A percentile compares a stretch with the other conserved stretches of the same genome.
Evolutionary conservation across 2,888 invertebrate species (phyloP).

Genomic region (Eilema caniola): DNA sequence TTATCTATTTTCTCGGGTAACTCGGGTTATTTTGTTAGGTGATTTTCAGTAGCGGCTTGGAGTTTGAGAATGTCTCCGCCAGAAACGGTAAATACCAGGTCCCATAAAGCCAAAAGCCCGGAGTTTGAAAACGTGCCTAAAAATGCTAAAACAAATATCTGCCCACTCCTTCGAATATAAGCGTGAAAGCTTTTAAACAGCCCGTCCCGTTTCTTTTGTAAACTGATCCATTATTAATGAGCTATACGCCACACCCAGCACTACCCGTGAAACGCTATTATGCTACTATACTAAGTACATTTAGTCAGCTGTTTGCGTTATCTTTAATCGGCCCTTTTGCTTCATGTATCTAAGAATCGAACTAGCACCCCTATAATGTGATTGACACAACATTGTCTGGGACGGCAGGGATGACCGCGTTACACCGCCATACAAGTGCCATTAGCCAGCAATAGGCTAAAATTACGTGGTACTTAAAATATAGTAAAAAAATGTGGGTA

Average conservation of each 20-base stretch:
- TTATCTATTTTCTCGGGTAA: too few species aligned
- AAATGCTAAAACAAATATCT: background rate
- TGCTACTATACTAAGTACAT: too few species aligned
- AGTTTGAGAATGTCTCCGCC: background rate
- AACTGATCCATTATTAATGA: conserved; percentile 61
- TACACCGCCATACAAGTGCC: too few species aligned
- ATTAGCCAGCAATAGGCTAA: too few species aligned
- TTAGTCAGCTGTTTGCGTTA: background rate
- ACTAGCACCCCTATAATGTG: background rate
- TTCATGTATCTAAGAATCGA: background rate
- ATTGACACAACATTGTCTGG: too few species aligned
- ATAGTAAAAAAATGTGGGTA: too few species aligned
- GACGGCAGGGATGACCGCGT: background rate
- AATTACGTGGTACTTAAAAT: too few species aligned
- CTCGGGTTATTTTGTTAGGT: background rate
- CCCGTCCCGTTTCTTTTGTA: conserved; percentile 36
- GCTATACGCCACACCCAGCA: conserved; percentile 50
- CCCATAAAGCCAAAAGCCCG: background rate
- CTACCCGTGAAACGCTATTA: conserved; percentile 43
- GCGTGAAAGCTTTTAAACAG: conserved; percentile 5
- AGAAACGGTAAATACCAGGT: background rate
- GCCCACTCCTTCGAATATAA: background rate
- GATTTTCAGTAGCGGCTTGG: background rate
- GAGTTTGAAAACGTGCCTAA: background rate
- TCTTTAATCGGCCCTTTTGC: background rate